Evolutionary conservation across 2,113 vertebrate species (phyloP), one percentile per base, ranked within the genome.

Genomic region (Carollia perspicillata): DNA sequence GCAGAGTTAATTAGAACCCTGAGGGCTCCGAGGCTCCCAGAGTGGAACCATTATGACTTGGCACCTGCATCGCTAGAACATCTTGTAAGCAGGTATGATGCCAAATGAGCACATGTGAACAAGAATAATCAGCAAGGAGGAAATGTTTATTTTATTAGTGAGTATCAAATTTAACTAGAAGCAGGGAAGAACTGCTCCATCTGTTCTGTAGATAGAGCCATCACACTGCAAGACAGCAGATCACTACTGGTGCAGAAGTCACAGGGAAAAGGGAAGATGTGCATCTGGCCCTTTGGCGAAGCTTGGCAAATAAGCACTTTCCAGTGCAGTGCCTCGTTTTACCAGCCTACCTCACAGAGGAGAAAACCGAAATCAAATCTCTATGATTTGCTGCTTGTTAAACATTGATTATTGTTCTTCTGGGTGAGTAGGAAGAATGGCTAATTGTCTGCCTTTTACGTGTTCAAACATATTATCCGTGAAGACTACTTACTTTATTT

Each of bases 51-150:
- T 74, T 77, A 7, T 26, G 53, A 51, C 51, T 96, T 97, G 96
- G 97, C 96, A 89, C 30, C 17, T 58, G 4, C 53, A 37, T 72
- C 18, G 33, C 0, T 0, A 16, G 89, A 93, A 53, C 84, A 95
- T 90, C 89, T 95, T 96, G 94, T 77, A 2, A 72, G 92, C 90
- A 95, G 96, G 91, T 95, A 91, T 0, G 0, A 8, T 0, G 2
- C 95, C 98, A 97, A 97, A 95, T 97, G 93, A 98, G 75, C 33
- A 2, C 92, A 55, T 4, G 12, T 85, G 83, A 69, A 88, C 72
- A 85, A 72, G 72, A 65, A 72, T 51, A 47, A 68, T 81, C 88
- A 94, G 79, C 0, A 7, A 95, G 71, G 78, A 96, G 79, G 89
- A 93, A 72, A 40, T 53, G 12, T 71, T 84, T n/a, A 28, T 51